Percentiles rank a stretch among this genome's conserved stretches.
These are phyloP conservation scores for Dasypogon diadema DNA, from an alignment of 2,888 invertebrate species.

Conservation along the genomic window DNA sequence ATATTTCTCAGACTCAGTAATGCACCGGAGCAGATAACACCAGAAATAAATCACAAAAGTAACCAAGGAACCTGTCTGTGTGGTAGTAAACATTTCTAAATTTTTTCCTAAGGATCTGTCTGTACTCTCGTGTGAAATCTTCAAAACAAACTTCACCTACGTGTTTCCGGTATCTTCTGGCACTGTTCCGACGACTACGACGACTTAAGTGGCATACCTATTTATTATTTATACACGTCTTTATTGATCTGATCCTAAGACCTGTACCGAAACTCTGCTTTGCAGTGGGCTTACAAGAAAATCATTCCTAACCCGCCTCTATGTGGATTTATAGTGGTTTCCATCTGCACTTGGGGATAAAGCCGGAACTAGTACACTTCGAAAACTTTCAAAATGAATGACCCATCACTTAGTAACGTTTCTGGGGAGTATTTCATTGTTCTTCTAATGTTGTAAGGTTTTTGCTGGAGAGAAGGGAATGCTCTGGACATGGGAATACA, in stretches of 20 bases:
- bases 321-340: conserved; percentile 21
- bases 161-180: conserved; percentile 9
- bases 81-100: background rate
- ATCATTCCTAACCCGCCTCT: conserved; percentile 10
- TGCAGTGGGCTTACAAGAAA: background rate
- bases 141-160: background rate
- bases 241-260: conserved; percentile 15
- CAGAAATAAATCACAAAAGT: conserved; percentile 12
- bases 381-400: conserved; percentile 52
- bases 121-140: background rate
- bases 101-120: conserved; percentile 1
- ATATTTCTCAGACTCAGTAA: background rate
- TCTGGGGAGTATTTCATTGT: conserved; percentile 47
- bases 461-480: background rate
- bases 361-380: conserved; percentile 49
- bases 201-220: background rate
- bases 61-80: conserved; percentile 13
- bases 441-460: conserved; percentile 14
- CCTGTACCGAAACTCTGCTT: background rate
- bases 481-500: background rate
- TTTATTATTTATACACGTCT: conserved; percentile 36
- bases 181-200: background rate
- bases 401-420: conserved; percentile 53
- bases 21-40: conserved; percentile 2
- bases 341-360: background rate